Base-by-base conservation (phyloP, 2,113 vertebrate genomes). In the Coreoperca whiteheadi region DNA sequence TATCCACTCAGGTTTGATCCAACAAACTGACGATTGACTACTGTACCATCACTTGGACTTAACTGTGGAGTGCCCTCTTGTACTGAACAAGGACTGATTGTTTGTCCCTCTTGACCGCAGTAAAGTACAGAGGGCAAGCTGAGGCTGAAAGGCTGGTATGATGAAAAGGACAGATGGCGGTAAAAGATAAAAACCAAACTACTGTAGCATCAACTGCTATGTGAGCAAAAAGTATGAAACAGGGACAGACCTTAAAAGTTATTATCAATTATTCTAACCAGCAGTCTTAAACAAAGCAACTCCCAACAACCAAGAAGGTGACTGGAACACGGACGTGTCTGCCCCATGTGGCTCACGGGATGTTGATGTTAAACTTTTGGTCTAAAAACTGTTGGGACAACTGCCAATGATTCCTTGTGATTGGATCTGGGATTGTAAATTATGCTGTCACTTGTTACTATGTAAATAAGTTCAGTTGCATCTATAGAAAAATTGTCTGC, bases 401-500 rank as follows among this genome's bases (percentile, higher is more conserved):
- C n/a, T 48, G n/a, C 21, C 28, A 34, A 25, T 8, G 20, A 20
- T 54, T 48, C 20, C 6, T 18, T 37, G 23, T 23, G 8, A 64
- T 18, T 46, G 28, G 11, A 28, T 50, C 18, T 25, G 16, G 15
- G 25, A 32, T 48, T 16, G 39, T 32, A 56, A 61, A 80, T 72
- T 66, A 37, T 59, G 50, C 37, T 57, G 28, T 65, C 43, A 66
- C 1, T 25, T 14, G 25, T 65, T 23, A 37, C 15, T 23, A 77
- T 5, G 11, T 4, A 57, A 76, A 63, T 46, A 15, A 70, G 50
- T 64, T 53, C 21, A 81, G 51, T 9, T 77, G 23, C 32, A 34
- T 68, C n/a, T n/a, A 53, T n/a, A 70, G 51, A 77, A 80, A 68
- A 48, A 41, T 20, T 6, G 57, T 61, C 51, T 77, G 39, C 28